phyloP scores from a whole-genome alignment of 2,797 vertebrate species.

The Synaphobranchus kaupii region DNA sequence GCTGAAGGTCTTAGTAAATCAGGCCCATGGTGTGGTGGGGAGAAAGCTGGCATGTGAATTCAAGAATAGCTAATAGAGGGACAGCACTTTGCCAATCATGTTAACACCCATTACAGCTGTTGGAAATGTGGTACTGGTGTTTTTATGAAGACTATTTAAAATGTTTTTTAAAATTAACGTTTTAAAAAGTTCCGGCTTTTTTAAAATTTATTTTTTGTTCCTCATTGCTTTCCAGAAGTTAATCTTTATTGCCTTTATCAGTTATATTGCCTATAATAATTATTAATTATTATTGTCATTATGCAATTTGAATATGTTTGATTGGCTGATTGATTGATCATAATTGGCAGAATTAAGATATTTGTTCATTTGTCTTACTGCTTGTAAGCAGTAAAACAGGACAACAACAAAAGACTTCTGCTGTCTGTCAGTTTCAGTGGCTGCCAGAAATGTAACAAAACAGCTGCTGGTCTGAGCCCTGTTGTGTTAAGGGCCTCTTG shows the following conservation, averaged over 20 bases:
- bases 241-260: too few species aligned
- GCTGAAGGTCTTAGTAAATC: too few species aligned
- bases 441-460: conserved; percentile 19
- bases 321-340: background rate
- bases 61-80: background rate
- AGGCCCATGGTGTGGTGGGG: background rate
- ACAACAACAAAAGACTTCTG: background rate
- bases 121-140: background rate
- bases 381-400: conserved; percentile 27
- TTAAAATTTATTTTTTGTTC: background rate
- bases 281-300: background rate
- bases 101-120: background rate
- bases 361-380: conserved; percentile 34
- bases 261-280: too few species aligned
- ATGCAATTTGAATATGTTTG: background rate
- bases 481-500: background rate
- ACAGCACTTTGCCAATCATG: background rate
- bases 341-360: background rate
- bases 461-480: conserved; percentile 42
- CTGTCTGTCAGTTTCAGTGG: background rate
- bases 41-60: background rate
- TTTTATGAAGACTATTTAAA: background rate
- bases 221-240: background rate
- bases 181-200: background rate
- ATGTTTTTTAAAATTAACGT: background rate